phyloP scores from a whole-genome alignment of 2,113 vertebrate genomes.

The Gymnogyps californianus region DNA sequence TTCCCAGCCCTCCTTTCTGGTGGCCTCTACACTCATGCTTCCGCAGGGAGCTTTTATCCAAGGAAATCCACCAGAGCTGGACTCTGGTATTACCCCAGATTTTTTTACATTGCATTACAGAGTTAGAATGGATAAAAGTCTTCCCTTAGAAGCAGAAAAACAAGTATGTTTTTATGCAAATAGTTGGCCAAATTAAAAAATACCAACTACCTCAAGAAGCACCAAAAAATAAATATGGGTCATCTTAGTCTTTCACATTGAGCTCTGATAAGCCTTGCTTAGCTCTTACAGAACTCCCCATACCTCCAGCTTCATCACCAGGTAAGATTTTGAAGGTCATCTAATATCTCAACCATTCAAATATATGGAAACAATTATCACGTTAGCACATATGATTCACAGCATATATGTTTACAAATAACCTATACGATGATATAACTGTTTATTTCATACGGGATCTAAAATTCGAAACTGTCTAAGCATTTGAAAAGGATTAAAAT shows the following conservation, averaged over 20 bases:
- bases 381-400: slow-evolving; percentile 44
- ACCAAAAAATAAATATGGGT: not conserved
- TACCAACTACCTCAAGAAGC: not conserved
- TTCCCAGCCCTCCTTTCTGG: not conserved
- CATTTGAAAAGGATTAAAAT: slow-evolving; percentile 46
- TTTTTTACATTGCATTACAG: not conserved
- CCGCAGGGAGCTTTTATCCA: not conserved
- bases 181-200: not conserved
- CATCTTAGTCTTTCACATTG: not conserved
- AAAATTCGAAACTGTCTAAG: slow-evolving; percentile 12
- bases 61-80: not conserved
- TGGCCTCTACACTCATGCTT: not conserved
- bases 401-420: slow-evolving; percentile 44
- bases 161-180: not conserved
- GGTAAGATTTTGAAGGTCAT: not conserved
- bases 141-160: not conserved
- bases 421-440: slow-evolving; percentile 15
- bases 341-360: not conserved
- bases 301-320: not conserved
- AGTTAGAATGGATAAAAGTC: not conserved
- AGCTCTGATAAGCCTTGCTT: not conserved
- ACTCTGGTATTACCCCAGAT: not conserved
- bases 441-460: slow-evolving; percentile 49
- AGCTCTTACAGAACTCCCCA: not conserved
- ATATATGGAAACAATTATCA: slow-evolving; percentile 56